phyloP scores from a whole-genome alignment of 2,888 invertebrate genomes.

The Dendrolimus houi region DNA sequence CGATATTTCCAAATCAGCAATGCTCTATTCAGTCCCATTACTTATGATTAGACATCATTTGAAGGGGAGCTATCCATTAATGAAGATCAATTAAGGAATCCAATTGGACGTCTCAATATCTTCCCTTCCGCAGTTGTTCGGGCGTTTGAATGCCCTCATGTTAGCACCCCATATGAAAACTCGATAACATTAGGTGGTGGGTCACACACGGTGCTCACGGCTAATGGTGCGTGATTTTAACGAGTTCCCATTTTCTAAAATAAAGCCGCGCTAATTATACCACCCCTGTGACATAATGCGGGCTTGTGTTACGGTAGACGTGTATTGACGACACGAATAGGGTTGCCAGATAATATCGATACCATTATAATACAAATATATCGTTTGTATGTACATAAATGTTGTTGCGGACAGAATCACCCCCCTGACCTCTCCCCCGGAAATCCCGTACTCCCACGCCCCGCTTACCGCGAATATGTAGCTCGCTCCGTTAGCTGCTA shows the following conservation, averaged over 20 bases:
- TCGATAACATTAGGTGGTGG: neutral
- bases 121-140: neutral
- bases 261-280: constrained; percentile 36
- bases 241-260: constrained; percentile 31
- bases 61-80: neutral
- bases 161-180: neutral
- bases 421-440: no score
- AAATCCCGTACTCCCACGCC: no score
- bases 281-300: constrained; percentile 16
- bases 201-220: neutral
- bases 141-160: neutral
- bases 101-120: neutral
- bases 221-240: constrained; percentile 29
- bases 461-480: no score
- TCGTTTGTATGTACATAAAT: no score
- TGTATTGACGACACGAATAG: neutral
- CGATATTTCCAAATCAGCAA: no score
- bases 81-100: neutral
- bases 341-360: neutral
- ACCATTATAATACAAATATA: no score
- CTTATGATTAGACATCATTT: no score
- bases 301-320: neutral
- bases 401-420: no score
- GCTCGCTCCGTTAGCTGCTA: no score
- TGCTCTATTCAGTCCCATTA: no score